Conservation (phyloP, 2,888 invertebrate species). For the Philaethria dido region DNA sequence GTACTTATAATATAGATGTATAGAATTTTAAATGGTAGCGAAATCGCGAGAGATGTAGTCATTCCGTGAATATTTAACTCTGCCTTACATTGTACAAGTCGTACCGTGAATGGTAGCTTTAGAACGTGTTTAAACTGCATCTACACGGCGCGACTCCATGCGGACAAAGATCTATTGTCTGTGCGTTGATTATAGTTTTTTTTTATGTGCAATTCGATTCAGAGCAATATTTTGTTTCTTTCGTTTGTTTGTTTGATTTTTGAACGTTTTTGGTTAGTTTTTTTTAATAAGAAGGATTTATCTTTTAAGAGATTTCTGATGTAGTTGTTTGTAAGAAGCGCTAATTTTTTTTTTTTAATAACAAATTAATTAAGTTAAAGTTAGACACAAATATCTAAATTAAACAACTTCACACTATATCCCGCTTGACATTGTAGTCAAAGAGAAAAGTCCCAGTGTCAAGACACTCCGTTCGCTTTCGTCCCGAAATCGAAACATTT, state of each 20-base stretch:
- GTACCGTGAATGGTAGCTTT: slow-evolving; percentile 28
- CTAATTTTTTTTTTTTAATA: no score
- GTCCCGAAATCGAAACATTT: no score
- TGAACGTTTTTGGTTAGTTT: not conserved
- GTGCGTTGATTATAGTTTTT: slow-evolving; percentile 13
- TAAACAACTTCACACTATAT: no score
- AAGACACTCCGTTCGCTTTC: no score
- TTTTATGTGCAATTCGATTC: not conserved
- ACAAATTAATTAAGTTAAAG: no score
- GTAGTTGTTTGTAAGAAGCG: no score
- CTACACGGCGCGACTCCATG: slow-evolving; percentile 1
- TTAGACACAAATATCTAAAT: no score
- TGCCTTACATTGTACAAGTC: slow-evolving; percentile 17
- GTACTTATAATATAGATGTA: not conserved
- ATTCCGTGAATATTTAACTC: slow-evolving; percentile 29
- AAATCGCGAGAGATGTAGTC: slow-evolving; percentile 21
- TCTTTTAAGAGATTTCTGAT: no score
- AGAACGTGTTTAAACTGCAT: slow-evolving; percentile 23
- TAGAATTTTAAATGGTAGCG: slow-evolving; percentile 4
- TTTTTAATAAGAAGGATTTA: no score
- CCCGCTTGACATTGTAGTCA: no score
- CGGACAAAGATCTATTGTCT: slow-evolving; percentile 25
- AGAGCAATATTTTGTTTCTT: not conserved
- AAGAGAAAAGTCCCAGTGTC: no score
- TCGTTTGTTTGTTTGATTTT: not conserved